These are phyloP conservation scores for Acleris laterana DNA, from an alignment of 2,888 invertebrate species.

Conservation along the genomic window DNA sequence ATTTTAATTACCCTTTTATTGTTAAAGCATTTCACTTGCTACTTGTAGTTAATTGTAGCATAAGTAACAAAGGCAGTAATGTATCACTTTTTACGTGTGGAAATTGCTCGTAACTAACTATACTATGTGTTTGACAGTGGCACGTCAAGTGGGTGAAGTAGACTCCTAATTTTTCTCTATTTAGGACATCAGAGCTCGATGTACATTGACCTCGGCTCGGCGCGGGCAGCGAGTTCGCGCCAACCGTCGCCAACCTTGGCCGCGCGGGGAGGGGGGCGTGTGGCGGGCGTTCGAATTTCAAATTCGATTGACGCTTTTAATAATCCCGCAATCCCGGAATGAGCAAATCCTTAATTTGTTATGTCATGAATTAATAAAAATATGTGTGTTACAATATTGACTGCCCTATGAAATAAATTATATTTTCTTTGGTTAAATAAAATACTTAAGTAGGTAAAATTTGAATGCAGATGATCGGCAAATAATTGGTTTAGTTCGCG, in stretches of 20 bases:
- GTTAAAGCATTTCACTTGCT: too few relatives aligned
- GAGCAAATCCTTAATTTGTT: conserved; percentile 25
- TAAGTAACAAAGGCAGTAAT: conserved; percentile 1
- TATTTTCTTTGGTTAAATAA: too few relatives aligned
- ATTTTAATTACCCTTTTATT: too few relatives aligned
- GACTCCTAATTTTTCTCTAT: conserved; percentile 50
- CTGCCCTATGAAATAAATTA: too few relatives aligned
- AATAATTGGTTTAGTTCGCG: too few relatives aligned
- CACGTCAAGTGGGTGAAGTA: conserved; percentile 24
- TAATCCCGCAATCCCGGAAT: conserved; percentile 31
- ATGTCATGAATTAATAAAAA: neutral
- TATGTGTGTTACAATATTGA: too few relatives aligned
- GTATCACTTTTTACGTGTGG: conserved; percentile 1
- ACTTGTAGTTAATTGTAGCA: too few relatives aligned
- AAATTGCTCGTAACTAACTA: neutral
- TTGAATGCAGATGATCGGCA: too few relatives aligned
- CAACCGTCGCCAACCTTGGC: conserved; percentile 59
- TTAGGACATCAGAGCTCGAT: conserved; percentile 74
- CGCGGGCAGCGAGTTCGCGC: conserved; percentile 57
- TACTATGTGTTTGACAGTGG: conserved; percentile 18
- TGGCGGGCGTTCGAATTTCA: conserved; percentile 55
- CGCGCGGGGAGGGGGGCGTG: conserved; percentile 51
- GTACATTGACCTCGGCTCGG: conserved; percentile 79
- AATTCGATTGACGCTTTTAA: conserved; percentile 41
- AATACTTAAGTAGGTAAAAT: too few relatives aligned